These are phyloP conservation scores for Drosophila sp. DNA, from an alignment of 1,140 invertebrate species.

Conservation along the genomic window DNA sequence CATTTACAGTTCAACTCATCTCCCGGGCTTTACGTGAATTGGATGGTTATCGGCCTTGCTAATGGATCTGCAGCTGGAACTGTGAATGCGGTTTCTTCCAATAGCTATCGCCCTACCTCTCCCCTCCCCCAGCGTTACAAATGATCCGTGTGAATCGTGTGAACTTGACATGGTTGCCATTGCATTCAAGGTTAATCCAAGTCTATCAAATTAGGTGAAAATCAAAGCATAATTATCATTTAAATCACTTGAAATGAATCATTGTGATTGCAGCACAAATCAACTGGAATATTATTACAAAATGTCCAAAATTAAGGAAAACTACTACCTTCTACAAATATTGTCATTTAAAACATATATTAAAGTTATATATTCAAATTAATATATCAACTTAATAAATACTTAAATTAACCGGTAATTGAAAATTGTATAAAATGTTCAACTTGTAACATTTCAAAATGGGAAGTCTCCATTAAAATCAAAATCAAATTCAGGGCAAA, in stretches of 20 bases:
- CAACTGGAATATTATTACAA: no score
- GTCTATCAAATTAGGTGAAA: conserved; percentile 5
- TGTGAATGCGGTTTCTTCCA: not conserved
- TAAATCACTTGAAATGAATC: not conserved
- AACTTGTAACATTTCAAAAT: no score
- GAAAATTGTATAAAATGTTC: no score
- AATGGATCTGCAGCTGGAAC: conserved; percentile 8
- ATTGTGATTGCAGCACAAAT: not conserved
- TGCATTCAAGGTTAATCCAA: conserved; percentile 6
- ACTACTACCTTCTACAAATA: no score
- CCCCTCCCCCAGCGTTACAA: not conserved
- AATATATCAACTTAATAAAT: no score
- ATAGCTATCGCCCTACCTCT: no score
- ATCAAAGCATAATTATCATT: conserved; percentile 1
- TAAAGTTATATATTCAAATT: no score
- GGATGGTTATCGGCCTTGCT: conserved; percentile 40
- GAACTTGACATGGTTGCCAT: conserved; percentile 26
- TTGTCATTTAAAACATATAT: no score
- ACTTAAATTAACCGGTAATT: no score
- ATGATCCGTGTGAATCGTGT: not conserved
- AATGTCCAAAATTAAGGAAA: no score
- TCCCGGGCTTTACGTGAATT: conserved; percentile 45
- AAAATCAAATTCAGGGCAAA: no score
- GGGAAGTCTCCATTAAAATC: no score
- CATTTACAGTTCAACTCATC: not conserved